These are phyloP conservation scores for Erebia aethiops DNA, from an alignment of 2,888 invertebrate species.

Conservation along the genomic window DNA sequence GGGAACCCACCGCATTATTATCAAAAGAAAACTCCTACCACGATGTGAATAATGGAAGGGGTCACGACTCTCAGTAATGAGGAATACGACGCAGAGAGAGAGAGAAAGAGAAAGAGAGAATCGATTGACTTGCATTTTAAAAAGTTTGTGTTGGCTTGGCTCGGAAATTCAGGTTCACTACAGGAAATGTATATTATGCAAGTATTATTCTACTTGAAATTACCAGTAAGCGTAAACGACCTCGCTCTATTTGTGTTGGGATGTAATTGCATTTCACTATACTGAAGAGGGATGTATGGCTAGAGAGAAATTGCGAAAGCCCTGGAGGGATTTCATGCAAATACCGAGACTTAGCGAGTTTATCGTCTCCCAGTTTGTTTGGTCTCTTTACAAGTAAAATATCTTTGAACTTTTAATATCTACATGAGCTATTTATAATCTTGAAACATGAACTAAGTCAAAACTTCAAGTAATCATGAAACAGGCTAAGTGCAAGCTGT, in stretches of 20 bases:
- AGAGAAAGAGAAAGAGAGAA: too few relatives aligned
- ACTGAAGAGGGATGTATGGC: constrained; percentile 19
- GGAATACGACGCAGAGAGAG: too few relatives aligned
- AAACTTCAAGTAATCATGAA: neutral
- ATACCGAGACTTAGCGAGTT: constrained; percentile 25
- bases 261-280: constrained; percentile 28
- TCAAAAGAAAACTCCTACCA: too few relatives aligned
- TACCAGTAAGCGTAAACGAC: constrained; percentile 6
- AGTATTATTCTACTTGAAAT: neutral
- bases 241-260: constrained; percentile 20
- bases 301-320: constrained; percentile 19
- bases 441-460: neutral
- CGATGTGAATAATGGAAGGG: too few relatives aligned
- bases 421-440: neutral
- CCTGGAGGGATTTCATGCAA: constrained; percentile 29
- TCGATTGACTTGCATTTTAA: too few relatives aligned
- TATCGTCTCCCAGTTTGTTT: constrained; percentile 16
- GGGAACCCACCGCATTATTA: too few relatives aligned
- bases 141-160: too few relatives aligned
- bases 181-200: too few relatives aligned
- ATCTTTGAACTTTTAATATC: neutral
- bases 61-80: too few relatives aligned
- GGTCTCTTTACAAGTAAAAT: constrained; percentile 7
- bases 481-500: neutral
- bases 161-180: too few relatives aligned